Evolutionary conservation across 2,113 vertebrate species (phyloP), one percentile per base, ranked within the genome.

Genomic region (Microtus ochrogaster): DNA sequence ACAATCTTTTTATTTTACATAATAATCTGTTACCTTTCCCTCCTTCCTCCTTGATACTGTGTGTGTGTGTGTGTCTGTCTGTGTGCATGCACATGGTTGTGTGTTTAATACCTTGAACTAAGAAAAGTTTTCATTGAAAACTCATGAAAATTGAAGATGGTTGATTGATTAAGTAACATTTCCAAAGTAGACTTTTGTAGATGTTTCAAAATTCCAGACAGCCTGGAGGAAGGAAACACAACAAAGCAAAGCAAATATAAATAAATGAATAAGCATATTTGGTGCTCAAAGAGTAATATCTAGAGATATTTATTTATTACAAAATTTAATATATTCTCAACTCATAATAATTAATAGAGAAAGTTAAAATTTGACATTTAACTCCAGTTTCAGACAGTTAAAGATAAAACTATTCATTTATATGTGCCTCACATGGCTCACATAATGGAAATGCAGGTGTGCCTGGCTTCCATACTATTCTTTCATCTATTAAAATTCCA

Each of bases 401-500:
- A 93, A 92, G 78, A 44, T 79, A 87, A 81, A 76, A 55, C 11
- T 41, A 36, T 76, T 90, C 2, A 88, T 95, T 95, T 86, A 22
- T 12, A 41, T 82, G 36, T 89, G 3, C 41, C 76, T 81, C 78
- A 66, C 0, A 0, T 90, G 22, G 89, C 47, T 95, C 28, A 17
- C 10, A 85, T 90, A 82, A n/a, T 90, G 26, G 11, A 85, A 94
- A 72, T 82, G 26, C 85, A 86, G n/a, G 39, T 91, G 52, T 70
- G 84, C 85, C 14, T 94, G 30, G 52, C 88, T 96, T 92, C 41
- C 65, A 22, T 70, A 39, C 61, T 28, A 94, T 66, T 92, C 83
- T 92, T 89, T 49, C 7, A 73, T 82, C 83, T 97, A 95, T 94
- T 93, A 91, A 95, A 95, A 89, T 95, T 92, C 49, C 47, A 97